Evolutionary conservation across 2,113 vertebrate species (phyloP), one percentile per base, ranked within the genome.

Genomic region (Hemicordylus capensis): DNA sequence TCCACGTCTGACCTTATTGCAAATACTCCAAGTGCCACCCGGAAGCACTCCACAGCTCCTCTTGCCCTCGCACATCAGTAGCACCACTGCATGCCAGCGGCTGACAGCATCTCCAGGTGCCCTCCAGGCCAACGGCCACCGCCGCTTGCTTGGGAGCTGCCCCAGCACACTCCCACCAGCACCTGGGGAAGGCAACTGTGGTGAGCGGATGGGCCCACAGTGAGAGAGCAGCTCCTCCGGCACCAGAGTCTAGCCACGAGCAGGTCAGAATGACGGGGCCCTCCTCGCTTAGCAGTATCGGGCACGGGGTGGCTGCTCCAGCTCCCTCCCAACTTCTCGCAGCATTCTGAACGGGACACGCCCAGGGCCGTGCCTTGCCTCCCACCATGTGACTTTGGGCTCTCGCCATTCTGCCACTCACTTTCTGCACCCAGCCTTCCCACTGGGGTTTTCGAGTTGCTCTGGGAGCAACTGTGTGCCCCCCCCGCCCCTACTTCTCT

Each of bases 371-470:
- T 28, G 26, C 59, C 3, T 37, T 26, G 67, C 8, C 37, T 63
- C 26, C 17, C 34, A 22, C 17, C 24, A 37, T 5, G 0, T 15
- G 0, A 1, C 0, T 2, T 2, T 63, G 46, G 58, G 19, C 26
- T 42, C 11, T 20, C 64, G 67, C 34, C 20, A 12, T 42, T 63
- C 64, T 78, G 26, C 58, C 20, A 9, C 87, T 44, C 17, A 51
- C 12, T 1, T 81, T 46, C 46, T 75, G 39, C 20, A 42, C 34
- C 37, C 34, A 22, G 58, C n/a, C n/a, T 76, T 80, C 42, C 86
- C 86, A 85, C 73, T 48, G 82, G 72, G 80, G 82, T 85, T 88
- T 81, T 83, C 73, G 78, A 90, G 79, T 70, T 90, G 75, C 81
- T 81, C 63, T 59, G 80, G 79, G 88, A 91, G 89, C 81, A 88